Base-by-base conservation (phyloP, 2,797 vertebrate genomes). In the Peromyscus aztecus region DNA sequence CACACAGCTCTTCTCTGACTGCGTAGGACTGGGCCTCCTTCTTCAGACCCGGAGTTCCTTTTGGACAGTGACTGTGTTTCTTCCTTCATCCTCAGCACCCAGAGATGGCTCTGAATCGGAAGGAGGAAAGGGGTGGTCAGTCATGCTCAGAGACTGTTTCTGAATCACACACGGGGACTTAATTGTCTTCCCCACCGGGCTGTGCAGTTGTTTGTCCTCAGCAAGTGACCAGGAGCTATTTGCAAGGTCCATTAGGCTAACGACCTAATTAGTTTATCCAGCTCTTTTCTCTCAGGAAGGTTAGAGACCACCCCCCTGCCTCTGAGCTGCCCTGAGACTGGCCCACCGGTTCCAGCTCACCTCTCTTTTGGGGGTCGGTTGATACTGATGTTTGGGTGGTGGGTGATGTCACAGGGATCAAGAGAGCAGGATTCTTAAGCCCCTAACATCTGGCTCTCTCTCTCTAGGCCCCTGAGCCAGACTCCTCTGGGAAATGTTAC, bases 401-500 rank as follows among this genome's bases (percentile, higher is more conserved):
- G 17, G n/a, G 31, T 31, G 76, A 94, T 4, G 34, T 85, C 49
- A 3, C 34, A 61, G 57, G 90, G 19, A 23, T 83, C 11, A 29
- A 83, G 81, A 0, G n/a, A 78, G 65, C 55, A n/a, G 10, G 67
- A 31, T 57, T 57, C 16, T 71, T 34, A 46, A 46, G 82, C 3
- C 40, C n/a, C 52, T 61, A 61, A 46, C 40, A 31, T 57, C 59
- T 77, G 31, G 55, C 9, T 49, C 37, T 77, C 19, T 77, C 19
- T 81, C 57, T 4, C 2, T 2, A 37, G 29, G n/a, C 16, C 90
- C 71, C 80, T 4, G 31, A 43, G 24, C 77, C 95, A 96, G 92
- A 97, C 96, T 96, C 97, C 96, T 67, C 55, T 49, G 95, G 96
- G 96, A 29, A 71, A 80, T 67, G 57, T 97, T 86, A 75, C 69